These are phyloP conservation scores for Goniozus legneri DNA, from an alignment of 1,140 invertebrate species.

Conservation along the genomic window DNA sequence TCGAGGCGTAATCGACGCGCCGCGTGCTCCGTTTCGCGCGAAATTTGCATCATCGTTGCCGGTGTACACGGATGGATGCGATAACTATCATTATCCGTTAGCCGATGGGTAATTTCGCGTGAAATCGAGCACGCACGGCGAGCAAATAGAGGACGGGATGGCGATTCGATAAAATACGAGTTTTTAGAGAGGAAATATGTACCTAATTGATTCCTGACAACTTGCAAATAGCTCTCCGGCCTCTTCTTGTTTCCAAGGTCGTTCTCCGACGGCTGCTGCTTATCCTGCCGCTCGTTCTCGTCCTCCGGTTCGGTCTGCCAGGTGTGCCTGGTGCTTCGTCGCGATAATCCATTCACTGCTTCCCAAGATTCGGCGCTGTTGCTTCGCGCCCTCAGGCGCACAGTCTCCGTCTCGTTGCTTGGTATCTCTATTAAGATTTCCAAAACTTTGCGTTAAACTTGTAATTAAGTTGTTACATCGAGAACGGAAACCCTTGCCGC, in stretches of 20 bases:
- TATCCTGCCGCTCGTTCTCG: conserved; percentile 15
- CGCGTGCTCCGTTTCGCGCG: too few relatives aligned
- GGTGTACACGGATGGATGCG: too few relatives aligned
- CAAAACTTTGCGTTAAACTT: too few relatives aligned
- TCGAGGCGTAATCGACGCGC: too few relatives aligned
- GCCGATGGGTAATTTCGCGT: too few relatives aligned
- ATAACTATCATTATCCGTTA: too few relatives aligned
- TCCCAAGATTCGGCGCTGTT: conserved; percentile 61
- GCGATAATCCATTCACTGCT: conserved; percentile 33
- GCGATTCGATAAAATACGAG: too few relatives aligned
- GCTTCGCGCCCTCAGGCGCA: conserved; percentile 60
- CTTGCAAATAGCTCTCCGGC: conserved; percentile 54
- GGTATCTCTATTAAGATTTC: conserved; percentile 32
- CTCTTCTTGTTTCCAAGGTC: conserved; percentile 47
- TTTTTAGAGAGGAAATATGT: conserved; percentile 13
- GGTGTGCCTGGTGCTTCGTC: conserved; percentile 33
- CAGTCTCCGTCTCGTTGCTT: conserved; percentile 53
- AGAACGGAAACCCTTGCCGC: too few relatives aligned
- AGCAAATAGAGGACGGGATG: too few relatives aligned
- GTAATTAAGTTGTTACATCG: too few relatives aligned
- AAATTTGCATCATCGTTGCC: too few relatives aligned
- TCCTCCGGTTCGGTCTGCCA: conserved; percentile 39
- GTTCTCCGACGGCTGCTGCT: conserved; percentile 10
- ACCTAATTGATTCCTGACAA: conserved; percentile 46
- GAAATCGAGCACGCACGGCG: too few relatives aligned